Conservation (phyloP, 2,113 vertebrate genomes). For the Varanus salvator region DNA sequence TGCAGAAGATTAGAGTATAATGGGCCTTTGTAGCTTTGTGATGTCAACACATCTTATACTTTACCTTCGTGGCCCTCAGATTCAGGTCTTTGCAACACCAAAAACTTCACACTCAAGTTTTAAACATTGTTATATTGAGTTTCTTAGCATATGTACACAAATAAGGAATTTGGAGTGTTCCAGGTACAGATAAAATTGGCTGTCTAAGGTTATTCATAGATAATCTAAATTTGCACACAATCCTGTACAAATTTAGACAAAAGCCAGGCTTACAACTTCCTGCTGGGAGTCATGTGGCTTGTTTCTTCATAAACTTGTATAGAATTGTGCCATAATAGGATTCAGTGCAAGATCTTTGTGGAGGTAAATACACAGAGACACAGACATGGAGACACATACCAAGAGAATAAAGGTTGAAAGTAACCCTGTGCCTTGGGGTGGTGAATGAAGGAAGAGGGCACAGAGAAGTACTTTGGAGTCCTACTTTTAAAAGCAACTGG, state of each 20-base stretch:
- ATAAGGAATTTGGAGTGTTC: neutral
- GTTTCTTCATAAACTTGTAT: too few relatives aligned
- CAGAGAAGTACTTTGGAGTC: neutral
- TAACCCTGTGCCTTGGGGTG: neutral
- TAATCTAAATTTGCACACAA: too few relatives aligned
- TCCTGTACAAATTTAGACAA: too few relatives aligned
- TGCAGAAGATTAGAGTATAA: constrained; percentile 61
- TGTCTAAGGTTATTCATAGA: neutral
- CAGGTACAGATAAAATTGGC: neutral
- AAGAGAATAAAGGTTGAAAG: neutral
- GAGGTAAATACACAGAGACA: neutral
- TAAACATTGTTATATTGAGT: neutral
- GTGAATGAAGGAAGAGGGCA: neutral
- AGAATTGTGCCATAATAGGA: neutral
- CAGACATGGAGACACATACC: neutral
- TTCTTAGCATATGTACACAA: neutral
- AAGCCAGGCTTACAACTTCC: too few relatives aligned
- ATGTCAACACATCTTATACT: neutral
- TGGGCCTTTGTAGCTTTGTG: constrained; percentile 51
- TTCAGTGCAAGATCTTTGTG: neutral
- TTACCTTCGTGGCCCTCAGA: neutral
- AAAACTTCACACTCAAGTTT: neutral
- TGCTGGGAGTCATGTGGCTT: too few relatives aligned
- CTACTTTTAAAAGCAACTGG: neutral
- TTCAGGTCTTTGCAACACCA: neutral